Evolutionary conservation across 1,140 invertebrate genomes (phyloP), one percentile per base, ranked within the genome.

Genomic region (Antheraea mylitta): DNA sequence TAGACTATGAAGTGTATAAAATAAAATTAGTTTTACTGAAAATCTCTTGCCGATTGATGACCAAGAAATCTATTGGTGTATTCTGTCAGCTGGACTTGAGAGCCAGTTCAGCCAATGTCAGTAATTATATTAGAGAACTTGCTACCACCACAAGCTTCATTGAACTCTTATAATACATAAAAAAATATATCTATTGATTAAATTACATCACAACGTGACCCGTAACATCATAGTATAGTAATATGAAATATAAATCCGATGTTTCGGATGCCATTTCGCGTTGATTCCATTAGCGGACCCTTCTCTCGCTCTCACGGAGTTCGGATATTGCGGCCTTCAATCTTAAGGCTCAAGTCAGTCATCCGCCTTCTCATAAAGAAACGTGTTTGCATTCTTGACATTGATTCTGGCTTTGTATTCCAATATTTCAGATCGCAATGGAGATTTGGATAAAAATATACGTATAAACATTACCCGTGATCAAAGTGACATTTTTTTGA

Each of bases 361-460:
- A 73, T 80, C 74, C 64, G 64, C 69, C 81, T 74, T 67, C 82
- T 75, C 78, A 83, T 83, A 89, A 87, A 89, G 83, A 89, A 83
- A 83, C 79, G 79, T 86, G 89, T 90, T 90, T 90, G 86, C 85
- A 87, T 90, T 86, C 78, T 77, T 74, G 16, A 65, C 82, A 83
- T 87, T 86, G 78, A 80, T 80, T 72, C 76, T 77, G 77, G n/a
- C 64, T 38, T 42, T 19, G 79, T 78, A 79, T 80, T 81, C 79
- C 82, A 82, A 83, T 85, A 86, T 74, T 70, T 61, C 64, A 79
- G 81, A 85, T 86, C 82, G 83, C 85, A 79, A 74, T 72, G 18
- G 18, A 60, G 45, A 53, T 53, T 13, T 53, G 6, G 7, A 53
- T 16, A 53, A 16, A 42, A 63, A 30, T 36, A 36, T 63, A n/a